Evolutionary conservation across 2,888 invertebrate genomes (phyloP), one percentile per base, ranked within the genome.

Genomic region (Gandaritis pyraliata): DNA sequence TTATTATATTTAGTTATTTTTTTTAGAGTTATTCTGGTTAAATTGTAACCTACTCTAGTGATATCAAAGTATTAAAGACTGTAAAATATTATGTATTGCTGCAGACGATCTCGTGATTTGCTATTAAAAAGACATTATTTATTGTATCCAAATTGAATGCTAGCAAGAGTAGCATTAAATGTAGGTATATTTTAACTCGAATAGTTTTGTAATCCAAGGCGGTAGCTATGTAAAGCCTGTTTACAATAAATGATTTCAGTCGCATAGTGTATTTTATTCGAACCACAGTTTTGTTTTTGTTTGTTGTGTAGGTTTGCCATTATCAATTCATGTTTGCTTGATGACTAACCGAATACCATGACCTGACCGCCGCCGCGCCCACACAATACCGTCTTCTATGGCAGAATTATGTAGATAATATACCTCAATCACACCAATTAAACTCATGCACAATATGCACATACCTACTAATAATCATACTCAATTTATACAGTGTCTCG

Each of bases 271-370:
- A 89, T 92, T 91, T 92, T 86, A 90, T 92, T 92, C 78, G 74
- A 78, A 74, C 77, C 78, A 79, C 75, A 77, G 66, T 64, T 75
- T 85, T 82, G 75, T 65, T 72, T 82, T 85, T 83, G 85, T 90
- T 90, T 75, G 81, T 90, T 90, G 92, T 92, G 88, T 83, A 90
- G 90, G 92, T 92, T 92, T 92, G 92, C 92, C 92, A 90, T 82
- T 88, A 88, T 87, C 86, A 78, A 71, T 73, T 61, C 71, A 65
- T 77, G 75, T 82, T 81, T 82, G 80, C 82, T 81, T 81, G 80
- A 68, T 70, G 56, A 66, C 49, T 70, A 54, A 67, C 52, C 51
- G 29, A 46, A 36, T 38, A 38, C 66, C 64, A 47, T 64, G 57
- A 66, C 63, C 49, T 48, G 49, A 54, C 41, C 61, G 47, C 63